phyloP scores from a whole-genome alignment of 1,140 invertebrate genomes.

The Philotrypesis tridentata region DNA sequence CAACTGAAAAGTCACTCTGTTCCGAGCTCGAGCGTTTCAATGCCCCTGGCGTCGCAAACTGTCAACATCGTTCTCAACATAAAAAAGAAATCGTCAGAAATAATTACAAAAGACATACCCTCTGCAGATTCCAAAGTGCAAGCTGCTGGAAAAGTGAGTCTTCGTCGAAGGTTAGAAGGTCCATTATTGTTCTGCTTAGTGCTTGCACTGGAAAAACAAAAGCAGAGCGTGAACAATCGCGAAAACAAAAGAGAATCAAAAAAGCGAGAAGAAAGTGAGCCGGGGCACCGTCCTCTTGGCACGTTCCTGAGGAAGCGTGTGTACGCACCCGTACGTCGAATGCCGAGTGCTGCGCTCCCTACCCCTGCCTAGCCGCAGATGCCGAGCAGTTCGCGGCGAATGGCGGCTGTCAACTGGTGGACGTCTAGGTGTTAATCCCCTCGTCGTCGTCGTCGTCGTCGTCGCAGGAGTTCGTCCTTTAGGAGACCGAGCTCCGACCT shows the following conservation, averaged over 20 bases:
- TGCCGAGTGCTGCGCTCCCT: slow-evolving; percentile 5
- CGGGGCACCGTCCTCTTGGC: not conserved
- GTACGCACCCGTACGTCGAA: slow-evolving; percentile 25
- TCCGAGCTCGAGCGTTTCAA: too few relatives aligned
- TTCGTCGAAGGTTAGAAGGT: too few relatives aligned
- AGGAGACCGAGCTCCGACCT: not conserved
- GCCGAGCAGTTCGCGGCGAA: slow-evolving; percentile 30
- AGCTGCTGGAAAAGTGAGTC: too few relatives aligned
- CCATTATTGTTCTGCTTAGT: too few relatives aligned
- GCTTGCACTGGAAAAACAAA: too few relatives aligned
- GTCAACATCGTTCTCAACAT: too few relatives aligned
- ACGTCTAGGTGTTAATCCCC: not conserved
- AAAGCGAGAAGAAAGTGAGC: not conserved
- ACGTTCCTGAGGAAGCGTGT: not conserved
- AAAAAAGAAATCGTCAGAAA: too few relatives aligned
- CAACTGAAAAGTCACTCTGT: not conserved
- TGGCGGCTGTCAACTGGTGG: slow-evolving; percentile 50
- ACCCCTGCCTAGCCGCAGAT: not conserved
- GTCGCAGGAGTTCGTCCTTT: not conserved
- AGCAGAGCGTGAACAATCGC: not conserved
- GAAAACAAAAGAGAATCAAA: not conserved
- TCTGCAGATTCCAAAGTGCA: too few relatives aligned
- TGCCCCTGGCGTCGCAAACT: too few relatives aligned
- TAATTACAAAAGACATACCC: too few relatives aligned
- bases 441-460: not conserved